These are phyloP conservation scores for Lepeophtheirus salmonis DNA, from an alignment of 1,140 invertebrate species.

Conservation along the genomic window DNA sequence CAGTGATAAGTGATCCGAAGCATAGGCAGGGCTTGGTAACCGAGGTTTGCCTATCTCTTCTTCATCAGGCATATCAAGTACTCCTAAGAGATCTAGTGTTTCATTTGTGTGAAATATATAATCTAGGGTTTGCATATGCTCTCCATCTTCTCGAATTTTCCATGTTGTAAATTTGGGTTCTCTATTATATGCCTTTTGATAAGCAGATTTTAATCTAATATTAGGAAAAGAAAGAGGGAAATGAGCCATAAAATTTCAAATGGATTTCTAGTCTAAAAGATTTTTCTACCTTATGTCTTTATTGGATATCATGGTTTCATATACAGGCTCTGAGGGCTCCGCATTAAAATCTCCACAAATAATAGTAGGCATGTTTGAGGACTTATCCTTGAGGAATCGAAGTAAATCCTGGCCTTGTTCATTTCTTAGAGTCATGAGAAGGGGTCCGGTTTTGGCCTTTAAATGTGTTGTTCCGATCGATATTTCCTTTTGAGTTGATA, in stretches of 20 bases:
- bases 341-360: slow-evolving; percentile 62
- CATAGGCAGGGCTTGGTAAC: slow-evolving; percentile 46
- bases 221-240: slow-evolving; percentile 3
- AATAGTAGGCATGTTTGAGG: slow-evolving; percentile 27
- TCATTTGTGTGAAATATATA: slow-evolving; percentile 50
- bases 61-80: slow-evolving; percentile 42
- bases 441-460: slow-evolving; percentile 47
- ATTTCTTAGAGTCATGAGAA: slow-evolving; percentile 45
- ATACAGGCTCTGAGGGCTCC: slow-evolving; percentile 49
- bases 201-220: slow-evolving; percentile 19
- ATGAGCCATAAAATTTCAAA: too few species aligned
- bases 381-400: slow-evolving; percentile 36
- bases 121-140: slow-evolving; percentile 53
- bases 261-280: too few species aligned
- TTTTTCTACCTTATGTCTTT: slow-evolving; percentile 17
- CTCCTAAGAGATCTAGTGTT: slow-evolving; percentile 36
- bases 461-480: slow-evolving; percentile 52
- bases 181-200: slow-evolving; percentile 21
- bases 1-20: slow-evolving; percentile 59
- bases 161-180: slow-evolving; percentile 56
- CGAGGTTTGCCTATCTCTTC: slow-evolving; percentile 44
- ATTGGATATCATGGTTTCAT: slow-evolving; percentile 33
- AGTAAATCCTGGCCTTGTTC: slow-evolving; percentile 53
- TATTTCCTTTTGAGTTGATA: slow-evolving; percentile 37
- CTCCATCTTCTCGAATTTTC: slow-evolving; percentile 50